phyloP scores from a whole-genome alignment of 2,113 vertebrate species.

The Bufo bufo region DNA sequence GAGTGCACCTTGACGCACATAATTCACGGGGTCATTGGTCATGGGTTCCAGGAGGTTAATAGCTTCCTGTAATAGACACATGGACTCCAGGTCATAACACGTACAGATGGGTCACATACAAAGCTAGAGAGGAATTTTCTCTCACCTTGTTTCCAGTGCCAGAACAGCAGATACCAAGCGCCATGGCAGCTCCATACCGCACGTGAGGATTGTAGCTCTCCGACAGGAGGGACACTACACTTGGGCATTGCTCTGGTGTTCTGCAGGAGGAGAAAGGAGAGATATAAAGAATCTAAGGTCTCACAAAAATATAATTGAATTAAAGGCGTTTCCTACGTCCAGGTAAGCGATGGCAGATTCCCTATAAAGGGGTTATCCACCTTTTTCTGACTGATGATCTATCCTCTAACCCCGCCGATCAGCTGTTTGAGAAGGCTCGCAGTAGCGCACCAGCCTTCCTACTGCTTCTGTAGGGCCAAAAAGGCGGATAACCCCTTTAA shows the following conservation, averaged over 20 bases:
- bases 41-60: slow-evolving; percentile 98
- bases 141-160: slow-evolving; percentile 97
- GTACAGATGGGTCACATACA: neutral
- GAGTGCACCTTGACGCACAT: slow-evolving; percentile 94
- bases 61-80: slow-evolving; percentile 81
- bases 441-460: too few relatives aligned
- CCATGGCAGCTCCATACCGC: slow-evolving; percentile 96
- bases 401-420: too few relatives aligned
- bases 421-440: too few relatives aligned
- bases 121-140: neutral
- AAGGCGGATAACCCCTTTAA: too few relatives aligned
- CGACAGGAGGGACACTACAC: slow-evolving; percentile 94
- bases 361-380: too few relatives aligned
- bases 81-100: neutral
- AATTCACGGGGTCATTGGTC: slow-evolving; percentile 99
- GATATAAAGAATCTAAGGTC: neutral
- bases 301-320: neutral
- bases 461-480: too few relatives aligned
- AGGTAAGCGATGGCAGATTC: too few relatives aligned
- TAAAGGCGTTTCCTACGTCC: neutral
- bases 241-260: slow-evolving; percentile 97
- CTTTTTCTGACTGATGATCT: too few relatives aligned
- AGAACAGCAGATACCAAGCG: slow-evolving; percentile 96
- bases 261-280: slow-evolving; percentile 68
- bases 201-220: slow-evolving; percentile 99